Percentiles rank a stretch among this genome's conserved stretches.
phyloP scores from a whole-genome alignment of 1,140 invertebrate species.

The Asbolus verrucosus region DNA sequence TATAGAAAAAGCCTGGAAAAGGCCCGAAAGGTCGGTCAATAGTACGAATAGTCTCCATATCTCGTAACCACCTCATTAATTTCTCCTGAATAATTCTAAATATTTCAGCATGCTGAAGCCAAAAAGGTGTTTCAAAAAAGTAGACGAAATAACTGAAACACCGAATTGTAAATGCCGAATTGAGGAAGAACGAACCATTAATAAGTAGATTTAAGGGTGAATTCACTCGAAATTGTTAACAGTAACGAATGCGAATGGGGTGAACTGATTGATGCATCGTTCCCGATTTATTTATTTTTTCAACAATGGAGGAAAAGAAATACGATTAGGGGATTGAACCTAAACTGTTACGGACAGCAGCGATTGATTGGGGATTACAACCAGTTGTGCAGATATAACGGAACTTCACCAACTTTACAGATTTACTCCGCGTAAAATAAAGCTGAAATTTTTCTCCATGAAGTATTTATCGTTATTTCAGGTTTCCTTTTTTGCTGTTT shows the following conservation, averaged over 20 bases:
- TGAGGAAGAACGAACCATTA: too few species aligned
- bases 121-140: too few species aligned
- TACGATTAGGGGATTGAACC: not conserved
- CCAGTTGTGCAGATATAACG: not conserved
- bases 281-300: not conserved
- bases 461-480: not conserved
- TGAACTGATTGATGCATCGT: conserved; percentile 3
- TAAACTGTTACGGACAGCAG: conserved; percentile 12
- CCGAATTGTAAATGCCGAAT: too few species aligned
- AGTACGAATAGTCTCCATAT: too few species aligned
- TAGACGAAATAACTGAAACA: too few species aligned
- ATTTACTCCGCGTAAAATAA: not conserved
- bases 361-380: conserved; percentile 12
- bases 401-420: not conserved
- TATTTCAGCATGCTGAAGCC: too few species aligned
- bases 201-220: not conserved
- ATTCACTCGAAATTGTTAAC: conserved; percentile 10
- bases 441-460: not conserved
- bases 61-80: too few species aligned
- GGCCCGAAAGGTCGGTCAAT: too few species aligned
- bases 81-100: too few species aligned
- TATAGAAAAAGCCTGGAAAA: too few species aligned
- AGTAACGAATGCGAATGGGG: not conserved
- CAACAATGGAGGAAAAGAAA: not conserved
- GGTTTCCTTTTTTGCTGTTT: too few species aligned